phyloP scores from a whole-genome alignment of 2,113 vertebrate species.

The Heterocephalus glaber region DNA sequence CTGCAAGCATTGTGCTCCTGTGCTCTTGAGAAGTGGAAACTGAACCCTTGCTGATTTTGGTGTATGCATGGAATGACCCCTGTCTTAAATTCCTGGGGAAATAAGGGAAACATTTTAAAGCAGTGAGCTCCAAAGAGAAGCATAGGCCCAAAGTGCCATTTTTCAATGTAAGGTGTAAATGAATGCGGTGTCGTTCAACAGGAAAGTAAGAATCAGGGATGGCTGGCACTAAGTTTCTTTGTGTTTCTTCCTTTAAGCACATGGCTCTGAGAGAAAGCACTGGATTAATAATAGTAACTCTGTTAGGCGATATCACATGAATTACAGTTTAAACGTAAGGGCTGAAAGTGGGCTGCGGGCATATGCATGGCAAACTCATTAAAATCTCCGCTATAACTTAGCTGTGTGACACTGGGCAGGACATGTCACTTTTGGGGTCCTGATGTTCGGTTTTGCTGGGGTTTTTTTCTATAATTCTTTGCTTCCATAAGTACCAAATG shows the following conservation, averaged over 20 bases:
- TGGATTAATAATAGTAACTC: neutral
- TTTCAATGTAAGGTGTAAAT: neutral
- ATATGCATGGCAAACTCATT: neutral
- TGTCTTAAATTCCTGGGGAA: neutral
- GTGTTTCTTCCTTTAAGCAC: neutral
- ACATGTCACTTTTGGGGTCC: neutral
- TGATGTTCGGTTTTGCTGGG: neutral
- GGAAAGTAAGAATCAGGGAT: neutral
- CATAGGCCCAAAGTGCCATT: neutral
- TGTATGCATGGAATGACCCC: neutral
- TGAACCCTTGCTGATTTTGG: neutral
- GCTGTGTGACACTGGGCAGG: neutral
- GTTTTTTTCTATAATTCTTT: neutral
- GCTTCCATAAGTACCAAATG: neutral
- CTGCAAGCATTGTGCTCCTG: neutral
- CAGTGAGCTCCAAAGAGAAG: neutral
- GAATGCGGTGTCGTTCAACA: neutral
- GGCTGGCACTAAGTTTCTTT: neutral
- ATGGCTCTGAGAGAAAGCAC: neutral
- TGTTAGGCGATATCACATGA: neutral
- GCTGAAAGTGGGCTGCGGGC: neutral
- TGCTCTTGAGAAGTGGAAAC: conserved; percentile 1
- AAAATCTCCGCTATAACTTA: neutral
- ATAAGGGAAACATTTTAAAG: neutral
- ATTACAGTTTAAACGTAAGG: neutral